Percentiles rank a stretch among this genome's conserved stretches.
Evolutionary conservation across 2,113 vertebrate genomes (phyloP).

Genomic region (Eupsittula cactorum): DNA sequence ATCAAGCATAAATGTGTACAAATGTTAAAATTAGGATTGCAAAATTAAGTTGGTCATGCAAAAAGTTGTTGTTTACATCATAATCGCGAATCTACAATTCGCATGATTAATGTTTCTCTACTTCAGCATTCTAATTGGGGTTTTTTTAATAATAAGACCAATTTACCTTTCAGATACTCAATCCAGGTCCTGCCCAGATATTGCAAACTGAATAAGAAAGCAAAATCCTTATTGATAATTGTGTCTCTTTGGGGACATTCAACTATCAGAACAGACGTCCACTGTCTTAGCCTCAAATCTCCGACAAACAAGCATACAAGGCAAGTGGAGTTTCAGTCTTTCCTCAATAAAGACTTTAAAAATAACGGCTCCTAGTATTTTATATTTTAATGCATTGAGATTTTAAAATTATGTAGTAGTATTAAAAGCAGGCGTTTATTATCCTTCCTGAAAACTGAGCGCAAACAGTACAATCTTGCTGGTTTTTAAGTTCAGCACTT

Average conservation of each 20-base stretch:
- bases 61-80: background rate
- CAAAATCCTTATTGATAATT: background rate
- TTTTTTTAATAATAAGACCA: background rate
- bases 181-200: background rate
- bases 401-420: background rate
- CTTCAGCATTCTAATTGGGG: background rate
- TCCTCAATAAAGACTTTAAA: background rate
- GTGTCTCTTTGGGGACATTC: background rate
- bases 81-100: background rate
- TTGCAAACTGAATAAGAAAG: background rate
- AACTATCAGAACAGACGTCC: background rate
- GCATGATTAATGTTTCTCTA: background rate
- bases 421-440: background rate
- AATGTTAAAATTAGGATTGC: background rate
- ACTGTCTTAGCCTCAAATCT: background rate
- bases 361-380: background rate
- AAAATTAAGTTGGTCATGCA: background rate
- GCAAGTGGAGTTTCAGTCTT: background rate
- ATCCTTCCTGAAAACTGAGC: background rate
- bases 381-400: background rate
- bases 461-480: background rate
- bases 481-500: background rate
- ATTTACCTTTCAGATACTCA: background rate
- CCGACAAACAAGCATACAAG: background rate
- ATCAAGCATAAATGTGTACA: background rate